Evolutionary conservation across 2,113 vertebrate genomes (phyloP), one percentile per base, ranked within the genome.

Genomic region (Cygnus atratus): DNA sequence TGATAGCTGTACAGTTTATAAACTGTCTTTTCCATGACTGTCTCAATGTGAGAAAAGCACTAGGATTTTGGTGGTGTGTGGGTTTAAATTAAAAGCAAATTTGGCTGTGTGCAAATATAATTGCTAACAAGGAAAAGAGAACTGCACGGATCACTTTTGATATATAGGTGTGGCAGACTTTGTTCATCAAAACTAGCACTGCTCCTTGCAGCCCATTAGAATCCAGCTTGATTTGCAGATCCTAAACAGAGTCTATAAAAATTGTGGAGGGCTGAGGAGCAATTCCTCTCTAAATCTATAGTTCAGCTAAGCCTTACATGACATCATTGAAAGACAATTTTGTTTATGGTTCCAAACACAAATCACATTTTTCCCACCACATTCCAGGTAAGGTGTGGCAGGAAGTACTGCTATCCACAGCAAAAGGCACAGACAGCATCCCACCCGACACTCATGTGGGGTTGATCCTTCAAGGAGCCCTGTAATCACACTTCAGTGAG

Each of bases 11-110:
- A 83, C 39, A 74, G 46, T 77, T 88, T 76, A 76, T 76, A 88
- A 93, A 85, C 52, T 67, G 33, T 43, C 63, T 95, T 63, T 90
- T 76, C 67, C 44, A 14, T 50, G 6, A 79, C 22, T 81, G 72
- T 76, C 71, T 52, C 76, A 77, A 29, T 3, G 12, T 8, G 28
- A 85, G 28, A 83, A 80, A 73, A 95, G n/a, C 59, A 76, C 13
- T 85, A 62, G 37, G 13, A 83, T 50, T 72, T 70, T 79, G 37
- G 46, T 76, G 41, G 54, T 58, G 24, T 3, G 5, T 19, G 67
- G 26, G 84, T 79, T 81, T 91, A 91, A 91, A 66, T 58, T 7
- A 59, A 79, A 90, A 88, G 28, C 71, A 81, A 91, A 91, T 31
- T 18, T 80, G 28, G 5, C 67, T 59, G 50, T 26, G 37, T 33